Conservation (phyloP, 2,888 invertebrate species). For the Drosophila falleni region DNA sequence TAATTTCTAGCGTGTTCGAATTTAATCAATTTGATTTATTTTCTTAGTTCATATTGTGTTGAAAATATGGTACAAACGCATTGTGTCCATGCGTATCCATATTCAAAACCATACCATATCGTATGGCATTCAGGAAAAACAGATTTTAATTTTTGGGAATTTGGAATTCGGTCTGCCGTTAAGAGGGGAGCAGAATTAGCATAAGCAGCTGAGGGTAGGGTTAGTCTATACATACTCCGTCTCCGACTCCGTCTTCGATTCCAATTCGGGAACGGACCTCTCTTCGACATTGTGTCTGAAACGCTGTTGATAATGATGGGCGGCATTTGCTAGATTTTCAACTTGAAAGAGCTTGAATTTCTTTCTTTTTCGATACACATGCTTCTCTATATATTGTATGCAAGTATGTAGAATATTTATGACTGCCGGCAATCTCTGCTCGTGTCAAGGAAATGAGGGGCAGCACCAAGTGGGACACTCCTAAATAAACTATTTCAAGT, state of each 20-base stretch:
- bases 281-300: constrained; percentile 42
- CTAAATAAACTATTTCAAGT: constrained; percentile 7
- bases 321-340: constrained; percentile 35
- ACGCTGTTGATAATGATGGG: constrained; percentile 18
- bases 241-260: not conserved
- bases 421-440: constrained; percentile 13
- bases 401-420: constrained; percentile 44
- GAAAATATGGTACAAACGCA: constrained; percentile 71
- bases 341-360: constrained; percentile 54
- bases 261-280: constrained; percentile 24
- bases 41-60: constrained; percentile 72
- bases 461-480: constrained; percentile 35
- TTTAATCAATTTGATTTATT: constrained; percentile 84
- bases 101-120: constrained; percentile 57
- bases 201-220: constrained; percentile 68
- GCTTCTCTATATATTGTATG: constrained; percentile 8
- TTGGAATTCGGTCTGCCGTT: constrained; percentile 37
- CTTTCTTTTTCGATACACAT: constrained; percentile 37
- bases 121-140: constrained; percentile 64
- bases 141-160: constrained; percentile 47
- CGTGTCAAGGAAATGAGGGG: constrained; percentile 1
- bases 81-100: constrained; percentile 65
- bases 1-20: constrained; percentile 69
- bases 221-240: constrained; percentile 7
- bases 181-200: constrained; percentile 60